Conservation (phyloP, 2,113 vertebrate genomes). For the Petrocephalus microphthalmus region DNA sequence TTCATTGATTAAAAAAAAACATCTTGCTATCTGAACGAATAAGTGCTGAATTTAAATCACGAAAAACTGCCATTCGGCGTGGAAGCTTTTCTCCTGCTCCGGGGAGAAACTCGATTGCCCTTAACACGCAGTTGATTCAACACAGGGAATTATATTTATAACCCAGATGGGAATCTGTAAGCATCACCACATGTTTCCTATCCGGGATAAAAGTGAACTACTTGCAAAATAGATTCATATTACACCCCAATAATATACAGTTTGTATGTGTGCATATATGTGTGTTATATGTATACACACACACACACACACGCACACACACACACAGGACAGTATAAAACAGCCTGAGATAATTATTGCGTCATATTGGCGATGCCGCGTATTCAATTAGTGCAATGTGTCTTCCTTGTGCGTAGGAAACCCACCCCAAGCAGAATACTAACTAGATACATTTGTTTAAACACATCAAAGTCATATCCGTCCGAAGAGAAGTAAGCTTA, state of each 20-base stretch:
- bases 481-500: background rate
- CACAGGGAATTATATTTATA: slow-evolving; percentile 1
- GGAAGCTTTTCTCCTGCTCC: background rate
- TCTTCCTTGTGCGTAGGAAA: background rate
- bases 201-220: background rate
- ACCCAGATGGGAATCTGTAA: background rate
- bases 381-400: background rate
- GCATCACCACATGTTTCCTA: background rate
- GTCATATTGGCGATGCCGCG: background rate
- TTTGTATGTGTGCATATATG: background rate
- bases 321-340: background rate
- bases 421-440: background rate
- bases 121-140: background rate
- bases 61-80: background rate
- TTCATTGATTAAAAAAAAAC: background rate
- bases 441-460: background rate
- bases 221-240: background rate
- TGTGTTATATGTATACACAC: background rate
- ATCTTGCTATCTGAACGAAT: background rate
- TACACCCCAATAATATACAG: background rate
- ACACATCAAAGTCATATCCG: background rate
- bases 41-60: background rate
- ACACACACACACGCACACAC: background rate
- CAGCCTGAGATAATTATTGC: background rate
- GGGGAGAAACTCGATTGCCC: background rate